Percentiles rank a stretch among this genome's conserved stretches.
phyloP scores from a whole-genome alignment of 2,113 vertebrate species.

The Lepisosteus osseus region DNA sequence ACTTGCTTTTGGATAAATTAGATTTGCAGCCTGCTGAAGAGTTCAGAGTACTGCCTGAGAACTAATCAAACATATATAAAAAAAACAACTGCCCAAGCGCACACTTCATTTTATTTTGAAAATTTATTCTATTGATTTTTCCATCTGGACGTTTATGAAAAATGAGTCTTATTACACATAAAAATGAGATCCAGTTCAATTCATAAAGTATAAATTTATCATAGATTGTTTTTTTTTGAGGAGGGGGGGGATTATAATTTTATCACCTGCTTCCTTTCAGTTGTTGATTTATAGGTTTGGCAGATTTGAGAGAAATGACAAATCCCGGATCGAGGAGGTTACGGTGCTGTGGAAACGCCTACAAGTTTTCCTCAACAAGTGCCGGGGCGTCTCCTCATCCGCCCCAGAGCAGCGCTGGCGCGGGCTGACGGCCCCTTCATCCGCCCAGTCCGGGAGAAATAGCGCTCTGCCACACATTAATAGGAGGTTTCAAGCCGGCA shows the following conservation, averaged over 20 bases:
- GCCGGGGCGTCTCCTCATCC: too few species aligned
- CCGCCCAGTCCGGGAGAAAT: not conserved
- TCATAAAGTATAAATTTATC: constrained; percentile 54
- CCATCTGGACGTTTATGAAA: constrained; percentile 10
- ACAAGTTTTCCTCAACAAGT: too few species aligned
- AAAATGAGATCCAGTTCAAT: constrained; percentile 54
- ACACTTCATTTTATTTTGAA: constrained; percentile 20
- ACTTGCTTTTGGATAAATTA: too few species aligned
- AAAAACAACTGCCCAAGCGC: not conserved
- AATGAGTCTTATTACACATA: constrained; percentile 14
- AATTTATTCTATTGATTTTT: constrained; percentile 56
- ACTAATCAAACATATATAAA: too few species aligned
- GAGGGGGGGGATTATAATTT: constrained; percentile 31
- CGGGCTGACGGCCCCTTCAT: not conserved
- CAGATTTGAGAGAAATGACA: constrained; percentile 44
- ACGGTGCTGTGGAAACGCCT: too few species aligned
- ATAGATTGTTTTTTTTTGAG: constrained; percentile 45
- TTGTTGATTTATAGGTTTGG: constrained; percentile 52
- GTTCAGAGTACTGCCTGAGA: too few species aligned
- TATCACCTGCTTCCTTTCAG: constrained; percentile 18
- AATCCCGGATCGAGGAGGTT: constrained; percentile 41
- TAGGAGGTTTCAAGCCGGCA: not conserved
- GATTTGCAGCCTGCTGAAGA: too few species aligned
- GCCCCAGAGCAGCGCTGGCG: not conserved
- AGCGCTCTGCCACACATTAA: not conserved